Base-by-base conservation (phyloP, 2,113 vertebrate species). In the Chamaetylas fuelleborni region DNA sequence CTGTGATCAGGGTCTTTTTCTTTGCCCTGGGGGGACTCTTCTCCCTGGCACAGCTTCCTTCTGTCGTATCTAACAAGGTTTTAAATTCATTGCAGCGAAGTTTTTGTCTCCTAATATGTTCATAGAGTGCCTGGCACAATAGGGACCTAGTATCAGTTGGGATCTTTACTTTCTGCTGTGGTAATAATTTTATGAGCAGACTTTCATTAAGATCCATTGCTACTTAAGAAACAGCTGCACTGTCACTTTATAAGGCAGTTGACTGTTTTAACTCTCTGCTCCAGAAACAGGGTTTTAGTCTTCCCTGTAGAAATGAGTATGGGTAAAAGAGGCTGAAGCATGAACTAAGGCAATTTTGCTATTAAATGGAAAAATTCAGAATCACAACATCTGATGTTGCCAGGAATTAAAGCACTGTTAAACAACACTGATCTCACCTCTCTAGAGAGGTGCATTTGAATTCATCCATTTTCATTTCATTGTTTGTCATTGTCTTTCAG, bases 131-230 rank as follows among this genome's bases (percentile, higher is more conserved):
- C 56, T 90, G 45, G 72, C 83, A 92, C 65, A 92, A 78, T 71
- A 83, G 76, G 64, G 60, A 51, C 88, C 43, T 80, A 84, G 36
- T 91, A 90, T 90, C 88, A 86, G 64, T 43, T 28, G 64, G 90
- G 82, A 93, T 70, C 60, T 93, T 54, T 86, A 31, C 26, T 93
- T 92, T 93, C 86, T 90, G 82, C 72, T 81, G 67, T 5, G 45
- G 70, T 80, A 90, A 87, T 83, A 93, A 92, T 93, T 95, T 92
- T 78, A 78, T 86, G 83, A 93, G 58, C 86, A 73, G 72, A 56
- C 60, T 93, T 90, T 88, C 86, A 91, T 86, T 93, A 95, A 92
- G 90, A 94, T 92, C 67, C 34, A 86, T 74, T 81, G 56, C 67
- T 88, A 64, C 31, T 90, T 91, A 81, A 71, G 72, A 94, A 95